Evolutionary conservation across 2,113 vertebrate species (phyloP).

Genomic region (Catharus minimus): DNA sequence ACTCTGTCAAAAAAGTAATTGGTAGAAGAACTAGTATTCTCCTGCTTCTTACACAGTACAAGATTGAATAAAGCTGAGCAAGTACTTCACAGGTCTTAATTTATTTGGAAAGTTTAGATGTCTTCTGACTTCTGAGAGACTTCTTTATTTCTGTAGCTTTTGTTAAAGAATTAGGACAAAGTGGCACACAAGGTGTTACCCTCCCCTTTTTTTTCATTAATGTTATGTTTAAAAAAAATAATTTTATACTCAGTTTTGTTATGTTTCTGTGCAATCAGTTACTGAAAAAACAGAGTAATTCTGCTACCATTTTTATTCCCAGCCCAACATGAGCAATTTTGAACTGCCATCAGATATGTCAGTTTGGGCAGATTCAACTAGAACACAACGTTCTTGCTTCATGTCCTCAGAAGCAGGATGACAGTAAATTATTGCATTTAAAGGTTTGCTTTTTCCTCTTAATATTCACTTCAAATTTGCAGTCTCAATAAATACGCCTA

Average conservation of each 20-base stretch:
- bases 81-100: background rate
- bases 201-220: background rate
- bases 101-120: background rate
- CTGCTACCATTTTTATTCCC: background rate
- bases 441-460: background rate
- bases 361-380: background rate
- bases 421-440: background rate
- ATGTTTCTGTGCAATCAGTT: background rate
- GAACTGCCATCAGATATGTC: background rate
- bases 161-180: background rate
- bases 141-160: background rate
- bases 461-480: background rate
- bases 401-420: background rate
- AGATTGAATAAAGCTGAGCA: background rate
- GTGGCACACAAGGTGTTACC: accelerated
- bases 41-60: background rate
- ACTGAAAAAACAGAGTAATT: background rate
- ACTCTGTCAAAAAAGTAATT: background rate
- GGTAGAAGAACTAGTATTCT: background rate
- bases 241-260: background rate
- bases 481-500: background rate
- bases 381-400: background rate
- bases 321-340: background rate
- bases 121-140: background rate
- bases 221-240: accelerated